These are phyloP conservation scores for Chondrosia reniformis DNA, from an alignment of 37 sponge, comb jelly and placozoan genomes.

Conservation along the genomic window DNA sequence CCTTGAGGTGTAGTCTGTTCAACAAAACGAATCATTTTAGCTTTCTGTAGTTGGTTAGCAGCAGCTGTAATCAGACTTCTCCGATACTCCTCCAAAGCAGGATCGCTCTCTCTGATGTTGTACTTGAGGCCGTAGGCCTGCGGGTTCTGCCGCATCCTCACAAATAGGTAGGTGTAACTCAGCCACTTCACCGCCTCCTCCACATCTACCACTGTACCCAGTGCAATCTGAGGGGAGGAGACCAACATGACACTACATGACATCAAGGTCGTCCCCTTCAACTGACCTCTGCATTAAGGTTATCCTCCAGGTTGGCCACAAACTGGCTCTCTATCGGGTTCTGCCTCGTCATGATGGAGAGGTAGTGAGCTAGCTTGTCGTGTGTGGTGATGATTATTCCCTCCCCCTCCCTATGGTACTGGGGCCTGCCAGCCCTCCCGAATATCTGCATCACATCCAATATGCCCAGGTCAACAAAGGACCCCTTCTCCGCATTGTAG, in stretches of 20 bases:
- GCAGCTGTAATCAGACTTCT: constrained; percentile 51
- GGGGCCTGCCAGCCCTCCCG: constrained; percentile 97
- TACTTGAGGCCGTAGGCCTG: constrained; percentile 78
- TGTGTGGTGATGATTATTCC: constrained; percentile 95
- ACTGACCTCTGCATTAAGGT: constrained; percentile 94
- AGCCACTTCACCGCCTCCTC: constrained; percentile 97
- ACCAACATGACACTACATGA: background rate
- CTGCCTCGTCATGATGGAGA: constrained; percentile 88
- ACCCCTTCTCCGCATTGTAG: constrained; percentile 91
- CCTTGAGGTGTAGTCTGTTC: constrained; percentile 51
- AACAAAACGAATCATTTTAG: constrained; percentile 83
- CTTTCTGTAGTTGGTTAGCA: constrained; percentile 79
- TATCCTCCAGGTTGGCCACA: constrained; percentile 61
- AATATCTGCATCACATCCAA: constrained; percentile 98
- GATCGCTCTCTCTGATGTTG: constrained; percentile 59
- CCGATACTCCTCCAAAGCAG: constrained; percentile 62
- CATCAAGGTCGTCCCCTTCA: background rate
- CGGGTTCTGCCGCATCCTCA: constrained; percentile 80
- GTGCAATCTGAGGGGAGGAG: constrained; percentile 47
- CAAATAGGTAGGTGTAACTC: constrained; percentile 86
- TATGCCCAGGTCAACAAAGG: constrained; percentile 95
- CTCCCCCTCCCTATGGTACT: constrained; percentile 89
- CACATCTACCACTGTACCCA: constrained; percentile 84
- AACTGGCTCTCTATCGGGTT: constrained; percentile 97
- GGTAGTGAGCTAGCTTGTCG: constrained; percentile 89